phyloP scores from a whole-genome alignment of 2,797 vertebrate species.

The Urophycis tenuis region DNA sequence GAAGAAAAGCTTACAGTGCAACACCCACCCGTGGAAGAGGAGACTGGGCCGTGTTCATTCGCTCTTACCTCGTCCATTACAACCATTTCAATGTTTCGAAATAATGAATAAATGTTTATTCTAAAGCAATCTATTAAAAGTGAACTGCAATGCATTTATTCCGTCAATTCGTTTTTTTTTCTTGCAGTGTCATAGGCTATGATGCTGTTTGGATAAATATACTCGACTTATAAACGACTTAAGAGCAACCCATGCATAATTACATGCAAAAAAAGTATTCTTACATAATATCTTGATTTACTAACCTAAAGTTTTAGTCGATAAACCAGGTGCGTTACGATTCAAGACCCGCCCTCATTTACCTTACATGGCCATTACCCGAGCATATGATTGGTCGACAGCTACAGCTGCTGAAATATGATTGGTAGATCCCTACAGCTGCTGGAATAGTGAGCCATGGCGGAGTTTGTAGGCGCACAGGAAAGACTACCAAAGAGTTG shows the following conservation, averaged over 20 bases:
- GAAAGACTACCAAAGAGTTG: constrained; percentile 42
- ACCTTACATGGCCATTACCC: constrained; percentile 64
- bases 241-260: neutral
- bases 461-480: constrained; percentile 57
- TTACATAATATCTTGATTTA: neutral
- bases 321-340: constrained; percentile 35
- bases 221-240: neutral
- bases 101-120: neutral
- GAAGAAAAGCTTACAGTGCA: neutral
- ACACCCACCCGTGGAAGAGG: neutral
- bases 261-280: neutral
- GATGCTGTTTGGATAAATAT: neutral
- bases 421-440: constrained; percentile 67
- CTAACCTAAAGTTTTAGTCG: neutral
- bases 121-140: neutral
- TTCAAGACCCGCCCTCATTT: constrained; percentile 41
- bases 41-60: neutral
- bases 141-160: neutral
- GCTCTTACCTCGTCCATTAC: neutral
- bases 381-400: constrained; percentile 64
- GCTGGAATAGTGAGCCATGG: constrained; percentile 64
- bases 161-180: neutral
- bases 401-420: constrained; percentile 61
- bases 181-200: neutral
- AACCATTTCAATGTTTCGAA: neutral